A percentile compares a stretch with the other conserved stretches of the same genome.
Evolutionary conservation across 2,888 invertebrate genomes (phyloP).

Genomic region (Caradrina kadenii): DNA sequence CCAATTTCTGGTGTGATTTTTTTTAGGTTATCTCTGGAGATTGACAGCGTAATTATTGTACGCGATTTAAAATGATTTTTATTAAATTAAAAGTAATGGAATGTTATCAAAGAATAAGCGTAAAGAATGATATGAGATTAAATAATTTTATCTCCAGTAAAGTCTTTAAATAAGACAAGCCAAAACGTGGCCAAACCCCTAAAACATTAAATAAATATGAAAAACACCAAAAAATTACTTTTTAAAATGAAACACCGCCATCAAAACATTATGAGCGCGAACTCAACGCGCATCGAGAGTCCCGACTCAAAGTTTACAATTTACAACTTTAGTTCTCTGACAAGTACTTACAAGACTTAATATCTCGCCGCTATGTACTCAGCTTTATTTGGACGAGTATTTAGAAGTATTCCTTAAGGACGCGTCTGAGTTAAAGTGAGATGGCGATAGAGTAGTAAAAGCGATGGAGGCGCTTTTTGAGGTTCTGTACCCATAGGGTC

Average conservation of each 20-base stretch:
- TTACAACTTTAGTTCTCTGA: constrained; percentile 68
- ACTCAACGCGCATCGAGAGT: constrained; percentile 60
- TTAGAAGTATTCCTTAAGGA: constrained; percentile 66
- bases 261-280: constrained; percentile 63
- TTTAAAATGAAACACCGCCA: constrained; percentile 60
- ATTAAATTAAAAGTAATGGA: not conserved
- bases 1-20: constrained; percentile 66
- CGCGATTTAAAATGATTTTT: constrained; percentile 9
- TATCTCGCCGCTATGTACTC: constrained; percentile 68
- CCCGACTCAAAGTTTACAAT: constrained; percentile 66
- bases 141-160: not conserved
- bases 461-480: not conserved
- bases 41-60: constrained; percentile 55
- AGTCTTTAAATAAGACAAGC: not conserved
- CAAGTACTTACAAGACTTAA: constrained; percentile 68
- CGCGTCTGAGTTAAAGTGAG: constrained; percentile 33
- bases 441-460: not conserved
- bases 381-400: constrained; percentile 72
- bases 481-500: too few relatives aligned
- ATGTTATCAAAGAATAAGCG: not conserved
- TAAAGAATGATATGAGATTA: not conserved
- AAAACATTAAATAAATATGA: constrained; percentile 36
- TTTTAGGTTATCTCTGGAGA: constrained; percentile 48
- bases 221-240: constrained; percentile 50
- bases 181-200: constrained; percentile 14